These are phyloP conservation scores for Campylomormyrus numenius DNA, from an alignment of 2,113 vertebrate genomes.

Conservation along the genomic window DNA sequence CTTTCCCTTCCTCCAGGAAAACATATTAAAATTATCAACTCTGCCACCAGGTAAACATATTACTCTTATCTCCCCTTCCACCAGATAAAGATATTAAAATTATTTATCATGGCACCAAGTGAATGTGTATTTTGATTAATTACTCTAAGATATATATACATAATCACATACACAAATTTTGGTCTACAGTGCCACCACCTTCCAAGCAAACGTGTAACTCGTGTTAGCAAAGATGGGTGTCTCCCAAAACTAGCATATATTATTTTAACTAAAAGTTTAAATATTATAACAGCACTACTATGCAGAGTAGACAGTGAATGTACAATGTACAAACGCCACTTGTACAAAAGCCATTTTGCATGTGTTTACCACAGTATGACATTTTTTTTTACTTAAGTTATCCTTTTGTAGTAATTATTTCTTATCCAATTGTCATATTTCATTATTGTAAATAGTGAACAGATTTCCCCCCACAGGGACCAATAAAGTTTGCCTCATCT, in stretches of 20 bases:
- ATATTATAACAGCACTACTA: background rate
- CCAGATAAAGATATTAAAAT: background rate
- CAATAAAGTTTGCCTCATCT: background rate
- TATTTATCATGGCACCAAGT: background rate
- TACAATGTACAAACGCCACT: too few species aligned
- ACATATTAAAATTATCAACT: slow-evolving; percentile 5
- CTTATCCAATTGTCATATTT: background rate
- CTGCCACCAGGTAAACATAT: slow-evolving; percentile 5
- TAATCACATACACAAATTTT: background rate
- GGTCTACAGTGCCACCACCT: background rate
- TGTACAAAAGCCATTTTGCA: background rate
- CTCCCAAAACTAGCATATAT: background rate
- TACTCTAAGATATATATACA: background rate
- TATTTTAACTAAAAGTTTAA: background rate
- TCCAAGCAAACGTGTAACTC: background rate
- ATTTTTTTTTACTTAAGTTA: background rate
- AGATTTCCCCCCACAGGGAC: background rate
- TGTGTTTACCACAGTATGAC: background rate
- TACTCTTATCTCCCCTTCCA: background rate
- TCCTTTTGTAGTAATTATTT: background rate
- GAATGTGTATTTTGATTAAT: background rate
- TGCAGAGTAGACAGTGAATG: background rate
- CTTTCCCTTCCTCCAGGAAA: slow-evolving; percentile 4
- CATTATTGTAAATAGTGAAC: background rate
- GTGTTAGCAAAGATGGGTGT: background rate